These are phyloP conservation scores for Euura saliciscinereae DNA, from an alignment of 1,140 invertebrate genomes.

Conservation along the genomic window DNA sequence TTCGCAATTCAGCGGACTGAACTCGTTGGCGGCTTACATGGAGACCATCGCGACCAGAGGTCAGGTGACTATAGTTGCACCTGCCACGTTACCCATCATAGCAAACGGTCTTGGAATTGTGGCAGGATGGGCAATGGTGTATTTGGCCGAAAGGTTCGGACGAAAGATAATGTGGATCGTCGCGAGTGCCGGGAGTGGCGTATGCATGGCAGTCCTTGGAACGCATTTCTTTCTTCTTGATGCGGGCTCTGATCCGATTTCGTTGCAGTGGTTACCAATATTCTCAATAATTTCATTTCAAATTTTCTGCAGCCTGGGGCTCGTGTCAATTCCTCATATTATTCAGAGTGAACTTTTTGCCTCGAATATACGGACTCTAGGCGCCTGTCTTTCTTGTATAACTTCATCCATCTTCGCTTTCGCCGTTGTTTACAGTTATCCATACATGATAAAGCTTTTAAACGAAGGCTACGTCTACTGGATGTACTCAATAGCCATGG, in stretches of 20 bases:
- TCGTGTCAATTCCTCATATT: constrained; percentile 41
- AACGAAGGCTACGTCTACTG: constrained; percentile 29
- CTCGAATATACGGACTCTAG: constrained; percentile 43
- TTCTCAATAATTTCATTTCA: constrained; percentile 38
- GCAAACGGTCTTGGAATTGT: constrained; percentile 33
- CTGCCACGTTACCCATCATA: constrained; percentile 36
- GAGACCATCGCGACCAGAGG: constrained; percentile 38
- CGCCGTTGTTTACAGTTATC: constrained; percentile 39
- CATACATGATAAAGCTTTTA: constrained; percentile 24
- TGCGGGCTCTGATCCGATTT: constrained; percentile 7
- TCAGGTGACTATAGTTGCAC: constrained; percentile 36
- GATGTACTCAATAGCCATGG: constrained; percentile 32
- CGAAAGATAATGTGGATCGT: constrained; percentile 35
- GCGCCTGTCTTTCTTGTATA: constrained; percentile 34
- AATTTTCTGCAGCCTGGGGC: constrained; percentile 30
- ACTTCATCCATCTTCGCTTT: constrained; percentile 38
- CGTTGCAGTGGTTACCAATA: constrained; percentile 38
- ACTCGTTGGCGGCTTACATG: constrained; percentile 42
- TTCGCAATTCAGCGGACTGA: constrained; percentile 41
- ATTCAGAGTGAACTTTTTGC: constrained; percentile 50
- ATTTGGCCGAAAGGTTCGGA: constrained; percentile 35
- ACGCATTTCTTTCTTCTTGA: constrained; percentile 29
- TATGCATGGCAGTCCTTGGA: constrained; percentile 34
- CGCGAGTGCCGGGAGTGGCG: constrained; percentile 31
- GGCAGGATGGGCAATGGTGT: constrained; percentile 30